These are phyloP conservation scores for Steromphala cineraria DNA, from an alignment of 2,888 invertebrate species.

Conservation along the genomic window DNA sequence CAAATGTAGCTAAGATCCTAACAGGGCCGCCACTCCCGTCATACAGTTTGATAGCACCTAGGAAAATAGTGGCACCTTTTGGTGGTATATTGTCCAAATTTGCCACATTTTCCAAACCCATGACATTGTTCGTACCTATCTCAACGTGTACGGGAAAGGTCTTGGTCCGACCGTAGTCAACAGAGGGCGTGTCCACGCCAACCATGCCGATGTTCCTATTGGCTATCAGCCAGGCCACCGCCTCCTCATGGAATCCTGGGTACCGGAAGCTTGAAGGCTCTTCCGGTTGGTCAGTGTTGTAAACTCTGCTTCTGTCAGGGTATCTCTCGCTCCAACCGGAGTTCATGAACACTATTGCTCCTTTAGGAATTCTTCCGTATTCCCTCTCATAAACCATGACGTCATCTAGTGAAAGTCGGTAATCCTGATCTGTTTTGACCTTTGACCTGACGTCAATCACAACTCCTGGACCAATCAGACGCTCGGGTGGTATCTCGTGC, in stretches of 20 bases:
- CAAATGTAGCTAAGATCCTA: constrained; percentile 75
- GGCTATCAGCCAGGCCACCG: constrained; percentile 80
- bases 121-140: constrained; percentile 76
- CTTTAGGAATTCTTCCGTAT: constrained; percentile 60
- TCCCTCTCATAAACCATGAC: constrained; percentile 74
- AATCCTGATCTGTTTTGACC: constrained; percentile 47
- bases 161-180: constrained; percentile 78
- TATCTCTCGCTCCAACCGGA: constrained; percentile 38
- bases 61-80: constrained; percentile 55
- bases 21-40: constrained; percentile 80
- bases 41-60: constrained; percentile 80
- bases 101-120: constrained; percentile 80
- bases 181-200: constrained; percentile 81
- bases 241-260: constrained; percentile 74
- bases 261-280: constrained; percentile 27
- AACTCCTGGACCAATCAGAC: constrained; percentile 74
- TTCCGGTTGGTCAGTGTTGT: constrained; percentile 23
- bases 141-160: constrained; percentile 77
- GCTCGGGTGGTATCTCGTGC: constrained; percentile 77
- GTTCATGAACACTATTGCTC: constrained; percentile 38
- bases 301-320: constrained; percentile 24
- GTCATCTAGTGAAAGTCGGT: constrained; percentile 67
- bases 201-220: constrained; percentile 77
- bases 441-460: constrained; percentile 58
- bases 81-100: constrained; percentile 58